Conservation (phyloP, 2,888 invertebrate species). For the Athripsodes cinereus region DNA sequence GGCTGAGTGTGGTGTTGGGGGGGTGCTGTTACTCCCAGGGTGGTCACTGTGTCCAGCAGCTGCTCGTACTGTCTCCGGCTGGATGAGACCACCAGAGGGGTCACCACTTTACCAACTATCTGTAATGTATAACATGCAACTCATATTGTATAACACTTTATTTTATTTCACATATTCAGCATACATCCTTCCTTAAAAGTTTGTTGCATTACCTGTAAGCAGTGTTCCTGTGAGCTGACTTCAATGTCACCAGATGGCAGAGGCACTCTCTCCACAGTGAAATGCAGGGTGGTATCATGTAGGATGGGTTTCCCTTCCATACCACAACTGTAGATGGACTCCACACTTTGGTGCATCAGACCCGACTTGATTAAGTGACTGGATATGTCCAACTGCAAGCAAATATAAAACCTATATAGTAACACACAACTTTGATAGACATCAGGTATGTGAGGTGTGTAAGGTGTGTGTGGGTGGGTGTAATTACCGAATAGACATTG, state of each 20-base stretch:
- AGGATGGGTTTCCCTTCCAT: constrained; percentile 77
- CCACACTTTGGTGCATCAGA: constrained; percentile 40
- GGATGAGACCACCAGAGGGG: constrained; percentile 77
- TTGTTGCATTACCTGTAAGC: constrained; percentile 22
- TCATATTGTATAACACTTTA: too few relatives aligned
- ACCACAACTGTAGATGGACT: constrained; percentile 68
- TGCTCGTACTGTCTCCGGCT: constrained; percentile 87
- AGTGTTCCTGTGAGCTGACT: constrained; percentile 17
- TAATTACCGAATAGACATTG: constrained; percentile 68
- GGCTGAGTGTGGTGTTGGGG: constrained; percentile 21
- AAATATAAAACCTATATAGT: background rate
- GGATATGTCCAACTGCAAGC: constrained; percentile 40
- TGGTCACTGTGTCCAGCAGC: constrained; percentile 63
- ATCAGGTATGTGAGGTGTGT: background rate
- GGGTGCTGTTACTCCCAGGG: constrained; percentile 30
- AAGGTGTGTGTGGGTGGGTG: background rate
- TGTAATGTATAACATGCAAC: constrained; percentile 32
- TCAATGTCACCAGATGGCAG: constrained; percentile 13
- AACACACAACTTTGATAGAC: background rate
- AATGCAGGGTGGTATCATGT: constrained; percentile 79
- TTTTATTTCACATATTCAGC: too few relatives aligned
- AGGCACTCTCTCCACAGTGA: constrained; percentile 53
- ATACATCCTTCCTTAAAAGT: too few relatives aligned
- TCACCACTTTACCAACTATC: constrained; percentile 73
- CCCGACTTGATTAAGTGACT: constrained; percentile 34